phyloP scores from a whole-genome alignment of 2,797 vertebrate genomes.

The Margarornis squamiger region DNA sequence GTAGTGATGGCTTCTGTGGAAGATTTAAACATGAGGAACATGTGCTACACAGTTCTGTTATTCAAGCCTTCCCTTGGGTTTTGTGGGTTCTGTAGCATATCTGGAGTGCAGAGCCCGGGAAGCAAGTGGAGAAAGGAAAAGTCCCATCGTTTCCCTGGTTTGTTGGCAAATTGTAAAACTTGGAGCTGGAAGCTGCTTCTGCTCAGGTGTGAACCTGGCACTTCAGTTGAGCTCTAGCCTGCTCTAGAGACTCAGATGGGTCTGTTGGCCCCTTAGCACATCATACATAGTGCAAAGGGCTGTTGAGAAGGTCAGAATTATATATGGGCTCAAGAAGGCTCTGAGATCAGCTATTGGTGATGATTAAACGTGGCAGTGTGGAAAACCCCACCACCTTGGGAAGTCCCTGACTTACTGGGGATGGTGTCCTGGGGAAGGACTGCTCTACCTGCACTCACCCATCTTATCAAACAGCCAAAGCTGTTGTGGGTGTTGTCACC shows the following conservation, averaged over 20 bases:
- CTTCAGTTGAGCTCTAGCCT: background rate
- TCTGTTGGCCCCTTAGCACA: background rate
- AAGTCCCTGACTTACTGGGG: background rate
- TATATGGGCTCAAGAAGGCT: background rate
- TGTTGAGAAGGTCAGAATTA: background rate
- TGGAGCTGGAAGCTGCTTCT: background rate
- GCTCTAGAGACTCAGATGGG: rapidly evolving
- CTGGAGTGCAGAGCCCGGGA: background rate
- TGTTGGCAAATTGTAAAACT: background rate
- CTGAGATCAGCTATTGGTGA: background rate
- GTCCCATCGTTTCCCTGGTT: background rate
- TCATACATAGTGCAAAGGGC: background rate
- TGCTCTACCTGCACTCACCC: rapidly evolving
- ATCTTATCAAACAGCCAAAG: background rate
- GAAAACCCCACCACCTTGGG: background rate
- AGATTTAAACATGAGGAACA: background rate
- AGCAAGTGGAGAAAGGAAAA: background rate
- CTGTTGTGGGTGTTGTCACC: background rate
- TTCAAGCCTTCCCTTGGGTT: background rate
- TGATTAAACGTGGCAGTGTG: rapidly evolving
- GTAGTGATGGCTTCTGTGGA: background rate
- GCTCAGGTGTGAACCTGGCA: background rate
- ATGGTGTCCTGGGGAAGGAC: background rate
- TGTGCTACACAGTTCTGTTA: background rate
- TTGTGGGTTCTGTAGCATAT: background rate